Evolutionary conservation across 2,888 invertebrate species (phyloP), one percentile per base, ranked within the genome.

Genomic region (Buathra laborator): DNA sequence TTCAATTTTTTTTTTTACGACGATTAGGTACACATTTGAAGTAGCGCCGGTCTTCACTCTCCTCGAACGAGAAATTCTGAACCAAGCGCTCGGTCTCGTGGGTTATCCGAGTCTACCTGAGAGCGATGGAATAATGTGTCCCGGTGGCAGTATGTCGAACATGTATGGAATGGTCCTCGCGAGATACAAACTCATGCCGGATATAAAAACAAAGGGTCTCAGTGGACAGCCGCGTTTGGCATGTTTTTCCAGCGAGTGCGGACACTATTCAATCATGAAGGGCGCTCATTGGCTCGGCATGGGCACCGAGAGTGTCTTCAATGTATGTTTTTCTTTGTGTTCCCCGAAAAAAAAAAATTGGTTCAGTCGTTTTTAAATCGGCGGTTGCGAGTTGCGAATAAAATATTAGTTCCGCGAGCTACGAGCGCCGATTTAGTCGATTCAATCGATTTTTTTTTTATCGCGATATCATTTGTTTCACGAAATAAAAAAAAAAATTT

Each of bases 181-280:
- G 0, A 95, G 98, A 81, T 97, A 95, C 90, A 95, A 95, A 83
- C 94, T 94, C 43, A 95, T 95, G 81, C 98, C 98, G 0, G 94
- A 96, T 4, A 95, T 96, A 1, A 98, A 98, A 91, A 94, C 94
- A 0, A 95, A 95, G 84, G 97, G 97, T 2, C 93, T 97, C 90
- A 95, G 94, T 81, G 94, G 94, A 12, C 89, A 96, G 19, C 96
- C 96, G 3, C 96, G 96, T 1, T 92, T 98, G 88, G 96, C 96
- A 0, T 94, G 96, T 51, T 97, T 97, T 89, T 96, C 97, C 68
- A 98, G 98, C 3, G 96, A 97, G 90, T 97, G 97, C 91, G 95
- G 96, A 51, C 98, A 98, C 93, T 98, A 98, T 91, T 98, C 98
- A 1, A 95, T 98, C 14, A 95, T 95, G 89, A 97, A 98, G 94